These are phyloP conservation scores for Petroica traversi DNA, from an alignment of 2,113 vertebrate genomes.

Conservation along the genomic window DNA sequence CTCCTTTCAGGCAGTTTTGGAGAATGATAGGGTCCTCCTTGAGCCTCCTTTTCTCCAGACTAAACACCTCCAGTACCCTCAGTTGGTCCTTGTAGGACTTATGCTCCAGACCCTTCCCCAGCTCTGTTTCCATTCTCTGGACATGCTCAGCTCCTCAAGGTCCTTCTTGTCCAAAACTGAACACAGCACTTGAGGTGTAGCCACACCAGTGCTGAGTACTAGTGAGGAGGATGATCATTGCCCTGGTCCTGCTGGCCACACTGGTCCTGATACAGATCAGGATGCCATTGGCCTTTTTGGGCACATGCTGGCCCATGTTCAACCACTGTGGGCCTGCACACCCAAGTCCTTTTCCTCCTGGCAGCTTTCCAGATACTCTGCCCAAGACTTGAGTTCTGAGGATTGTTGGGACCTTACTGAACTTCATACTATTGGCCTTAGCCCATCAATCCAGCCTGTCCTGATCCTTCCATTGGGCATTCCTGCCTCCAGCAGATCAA, in stretches of 20 bases:
- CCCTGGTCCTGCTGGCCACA: neutral
- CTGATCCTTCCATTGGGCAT: neutral
- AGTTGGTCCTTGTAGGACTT: accelerated
- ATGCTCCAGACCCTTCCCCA: neutral
- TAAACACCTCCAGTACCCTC: neutral
- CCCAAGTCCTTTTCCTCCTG: neutral
- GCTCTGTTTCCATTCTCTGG: neutral
- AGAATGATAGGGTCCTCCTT: accelerated
- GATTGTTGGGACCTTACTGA: neutral
- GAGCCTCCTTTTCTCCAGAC: neutral
- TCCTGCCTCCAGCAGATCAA: neutral
- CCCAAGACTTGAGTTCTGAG: neutral
- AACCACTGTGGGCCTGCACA: accelerated
- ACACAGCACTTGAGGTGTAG: accelerated
- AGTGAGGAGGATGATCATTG: neutral
- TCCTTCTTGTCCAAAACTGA: neutral
- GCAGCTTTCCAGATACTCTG: neutral
- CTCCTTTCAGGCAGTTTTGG: neutral
- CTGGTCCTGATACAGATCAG: neutral
- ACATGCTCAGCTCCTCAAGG: accelerated
- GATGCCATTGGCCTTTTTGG: neutral
- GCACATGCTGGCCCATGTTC: neutral
- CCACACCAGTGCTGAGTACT: neutral
- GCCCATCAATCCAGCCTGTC: neutral
- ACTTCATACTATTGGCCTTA: accelerated